Base-by-base conservation (phyloP, 2,888 invertebrate species). In the Coecobrya sp. region DNA sequence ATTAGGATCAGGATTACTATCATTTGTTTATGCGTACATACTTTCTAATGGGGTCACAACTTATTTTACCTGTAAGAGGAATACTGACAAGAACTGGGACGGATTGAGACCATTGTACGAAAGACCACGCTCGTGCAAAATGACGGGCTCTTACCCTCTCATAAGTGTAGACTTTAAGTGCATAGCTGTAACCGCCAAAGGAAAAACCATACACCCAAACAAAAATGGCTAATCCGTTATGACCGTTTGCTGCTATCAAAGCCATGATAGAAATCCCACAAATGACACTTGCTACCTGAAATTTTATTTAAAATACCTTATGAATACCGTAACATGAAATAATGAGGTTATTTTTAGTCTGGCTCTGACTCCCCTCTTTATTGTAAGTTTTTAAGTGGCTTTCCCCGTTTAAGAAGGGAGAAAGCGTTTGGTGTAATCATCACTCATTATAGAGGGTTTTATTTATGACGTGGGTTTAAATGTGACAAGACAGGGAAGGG, bases 41-140 rank as follows among this genome's bases (percentile, higher is more conserved):
- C n/a, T 22, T 22, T 11, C 49, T 1, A 62, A 62, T 62, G 16
- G 19, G 5, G n/a, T n/a, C 22, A 5, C 22, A 49, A 2, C 55
- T 30, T 76, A 13, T 30, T 16, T 91, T 93, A 98, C 98, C 98
- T 95, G 98, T 97, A 93, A 98, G 96, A 10, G 98, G 98, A 73
- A 98, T 97, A 82, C 98, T 98, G 85, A 98, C 97, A 0, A 98
- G 97, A 79, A 98, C 97, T 7, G 98, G 98, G 95, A 98, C 97
- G 25, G 98, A 98, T 96, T 98, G 98, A 16, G 98, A 98, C 95
- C 98, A 98, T 95, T 98, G 98, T 85, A 98, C 97, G 96, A 98
- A 98, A 92, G 98, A 98, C 98, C 98, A 98, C 0, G 98, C 98
- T 84, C 98, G 96, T 0, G 98, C 98, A 95, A 98, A 98, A 96